phyloP scores from a whole-genome alignment of 2,113 vertebrate species.

The Lophura nycthemera region DNA sequence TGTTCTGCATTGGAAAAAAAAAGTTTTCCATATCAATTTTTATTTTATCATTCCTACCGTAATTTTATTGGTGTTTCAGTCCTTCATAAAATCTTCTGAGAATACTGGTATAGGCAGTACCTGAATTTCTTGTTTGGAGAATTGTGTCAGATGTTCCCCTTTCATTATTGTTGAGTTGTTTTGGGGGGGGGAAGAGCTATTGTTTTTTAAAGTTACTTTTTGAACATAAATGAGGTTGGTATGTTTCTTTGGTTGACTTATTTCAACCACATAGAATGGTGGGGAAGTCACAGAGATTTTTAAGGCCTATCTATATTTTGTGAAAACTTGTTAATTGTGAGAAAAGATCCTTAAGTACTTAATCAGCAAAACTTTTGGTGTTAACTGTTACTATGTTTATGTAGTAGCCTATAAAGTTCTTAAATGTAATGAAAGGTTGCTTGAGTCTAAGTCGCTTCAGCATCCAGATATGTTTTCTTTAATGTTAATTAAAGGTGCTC shows the following conservation, averaged over 20 bases:
- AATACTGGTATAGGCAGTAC: conserved; percentile 32
- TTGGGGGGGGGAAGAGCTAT: not conserved
- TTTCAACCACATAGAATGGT: not conserved
- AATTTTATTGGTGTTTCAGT: conserved; percentile 51
- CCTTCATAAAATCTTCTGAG: conserved; percentile 50
- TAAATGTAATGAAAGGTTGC: not conserved
- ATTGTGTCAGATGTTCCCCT: conserved; percentile 35
- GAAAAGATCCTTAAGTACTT: not conserved
- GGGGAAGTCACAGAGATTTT: not conserved
- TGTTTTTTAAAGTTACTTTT: conserved; percentile 16
- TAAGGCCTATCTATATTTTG: not conserved
- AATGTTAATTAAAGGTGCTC: not conserved
- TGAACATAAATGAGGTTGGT: not conserved
- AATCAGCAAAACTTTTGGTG: not conserved
- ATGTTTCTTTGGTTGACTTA: not conserved
- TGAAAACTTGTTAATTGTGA: not conserved
- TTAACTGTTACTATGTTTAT: not conserved
- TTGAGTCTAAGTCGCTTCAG: not conserved
- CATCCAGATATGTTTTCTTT: not conserved
- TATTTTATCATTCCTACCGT: conserved; percentile 49
- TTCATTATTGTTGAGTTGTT: not conserved
- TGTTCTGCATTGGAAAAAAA: conserved; percentile 41
- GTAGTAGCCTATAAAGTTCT: not conserved
- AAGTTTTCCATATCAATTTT: conserved; percentile 36
- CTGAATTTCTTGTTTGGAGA: conserved; percentile 51